Conservation (phyloP, 2,113 vertebrate species). For the Chlamydotis undulata region DNA sequence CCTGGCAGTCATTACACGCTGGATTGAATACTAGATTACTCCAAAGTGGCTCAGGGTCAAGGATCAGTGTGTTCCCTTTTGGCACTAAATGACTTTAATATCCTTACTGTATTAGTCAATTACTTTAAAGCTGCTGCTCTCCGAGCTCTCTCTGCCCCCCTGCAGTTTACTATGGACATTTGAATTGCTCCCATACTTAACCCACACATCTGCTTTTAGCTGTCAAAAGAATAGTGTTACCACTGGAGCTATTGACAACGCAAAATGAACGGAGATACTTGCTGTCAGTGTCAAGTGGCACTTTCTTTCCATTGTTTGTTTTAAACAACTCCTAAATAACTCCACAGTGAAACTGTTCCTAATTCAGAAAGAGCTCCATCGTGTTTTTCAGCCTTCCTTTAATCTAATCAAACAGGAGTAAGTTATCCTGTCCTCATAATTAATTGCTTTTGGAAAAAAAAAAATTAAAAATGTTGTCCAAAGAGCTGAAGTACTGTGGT, state of each 20-base stretch:
- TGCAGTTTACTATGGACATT: constrained; percentile 86
- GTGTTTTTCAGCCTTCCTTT: not conserved
- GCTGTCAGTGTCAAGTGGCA: constrained; percentile 73
- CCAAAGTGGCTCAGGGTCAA: constrained; percentile 99
- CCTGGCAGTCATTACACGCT: constrained; percentile 99
- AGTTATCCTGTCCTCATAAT: not conserved
- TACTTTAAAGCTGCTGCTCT: constrained; percentile 93
- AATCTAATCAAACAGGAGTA: not conserved
- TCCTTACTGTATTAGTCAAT: constrained; percentile 99
- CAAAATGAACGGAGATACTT: constrained; percentile 75
- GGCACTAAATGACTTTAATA: constrained; percentile 99
- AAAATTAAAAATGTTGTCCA: not conserved
- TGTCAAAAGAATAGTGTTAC: constrained; percentile 82
- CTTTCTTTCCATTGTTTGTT: constrained; percentile 73
- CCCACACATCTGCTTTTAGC: constrained; percentile 84
- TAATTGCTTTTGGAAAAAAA: not conserved
- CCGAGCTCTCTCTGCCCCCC: constrained; percentile 84
- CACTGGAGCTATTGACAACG: constrained; percentile 77
- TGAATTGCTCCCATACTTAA: constrained; percentile 88
- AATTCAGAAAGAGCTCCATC: not conserved
- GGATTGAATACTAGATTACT: constrained; percentile 99
- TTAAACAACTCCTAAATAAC: constrained; percentile 68
- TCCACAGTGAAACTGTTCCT: constrained; percentile 19
- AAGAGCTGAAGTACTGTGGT: not conserved
- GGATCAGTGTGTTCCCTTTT: constrained; percentile 98